A percentile compares a stretch with the other conserved stretches of the same genome.
These are phyloP conservation scores for Pitangus sulphuratus DNA, from an alignment of 2,797 vertebrate species.

Conservation along the genomic window DNA sequence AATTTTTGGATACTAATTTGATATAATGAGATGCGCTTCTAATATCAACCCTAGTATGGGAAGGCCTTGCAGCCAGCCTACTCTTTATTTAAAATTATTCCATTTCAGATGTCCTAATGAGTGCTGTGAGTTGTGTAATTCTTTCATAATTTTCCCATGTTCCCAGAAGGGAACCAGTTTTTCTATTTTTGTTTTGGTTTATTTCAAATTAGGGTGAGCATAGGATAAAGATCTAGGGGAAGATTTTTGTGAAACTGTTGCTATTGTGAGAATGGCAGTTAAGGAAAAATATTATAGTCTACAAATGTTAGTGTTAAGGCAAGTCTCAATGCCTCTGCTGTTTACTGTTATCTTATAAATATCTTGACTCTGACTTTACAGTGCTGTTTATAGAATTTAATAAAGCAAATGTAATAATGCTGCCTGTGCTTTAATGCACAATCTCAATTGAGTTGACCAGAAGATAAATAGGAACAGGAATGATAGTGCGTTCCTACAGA, in stretches of 20 bases:
- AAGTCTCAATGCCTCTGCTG: conserved; percentile 11
- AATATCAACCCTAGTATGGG: conserved; percentile 30
- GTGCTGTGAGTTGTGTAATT: conserved; percentile 54
- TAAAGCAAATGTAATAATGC: conserved; percentile 74
- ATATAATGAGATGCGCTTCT: conserved; percentile 52
- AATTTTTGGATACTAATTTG: conserved; percentile 57
- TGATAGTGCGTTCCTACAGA: conserved; percentile 67
- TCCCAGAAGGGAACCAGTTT: conserved; percentile 32
- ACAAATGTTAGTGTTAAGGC: conserved; percentile 23
- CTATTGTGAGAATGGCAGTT: conserved; percentile 11
- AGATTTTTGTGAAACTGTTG: not conserved
- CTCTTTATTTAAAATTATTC: conserved; percentile 68
- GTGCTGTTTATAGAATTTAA: conserved; percentile 74
- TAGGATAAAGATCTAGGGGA: not conserved
- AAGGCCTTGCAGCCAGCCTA: conserved; percentile 51
- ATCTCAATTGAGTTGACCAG: conserved; percentile 74
- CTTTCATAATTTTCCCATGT: conserved; percentile 32
- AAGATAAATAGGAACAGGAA: conserved; percentile 77
- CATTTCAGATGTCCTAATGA: conserved; percentile 57
- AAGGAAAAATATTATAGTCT: conserved; percentile 15
- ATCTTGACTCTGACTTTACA: conserved; percentile 71
- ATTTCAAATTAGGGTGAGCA: conserved; percentile 14
- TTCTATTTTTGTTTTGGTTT: conserved; percentile 29
- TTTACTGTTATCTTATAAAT: conserved; percentile 66
- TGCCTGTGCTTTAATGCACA: conserved; percentile 67